Evolutionary conservation across 2,888 invertebrate genomes (phyloP).

Genomic region (Holacanthella duospinosa): DNA sequence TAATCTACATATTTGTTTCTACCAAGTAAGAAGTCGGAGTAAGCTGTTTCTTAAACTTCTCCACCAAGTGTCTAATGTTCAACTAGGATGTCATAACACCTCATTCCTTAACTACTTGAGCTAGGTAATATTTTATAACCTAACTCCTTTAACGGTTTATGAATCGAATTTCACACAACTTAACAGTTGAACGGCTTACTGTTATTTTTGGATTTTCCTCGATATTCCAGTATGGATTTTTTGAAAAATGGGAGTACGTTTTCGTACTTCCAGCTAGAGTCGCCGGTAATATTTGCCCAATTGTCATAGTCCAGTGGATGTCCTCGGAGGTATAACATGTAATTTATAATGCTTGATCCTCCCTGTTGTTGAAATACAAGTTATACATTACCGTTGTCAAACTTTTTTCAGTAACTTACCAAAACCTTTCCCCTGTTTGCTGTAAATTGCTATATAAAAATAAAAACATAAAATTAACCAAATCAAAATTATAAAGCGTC

Average conservation of each 20-base stretch:
- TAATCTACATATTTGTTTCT: too few species aligned
- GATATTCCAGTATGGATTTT: neutral
- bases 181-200: too few species aligned
- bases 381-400: neutral
- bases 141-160: neutral
- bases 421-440: neutral
- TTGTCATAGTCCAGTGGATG: constrained; percentile 3
- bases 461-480: neutral
- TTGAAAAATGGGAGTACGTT: constrained; percentile 3
- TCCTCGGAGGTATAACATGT: neutral
- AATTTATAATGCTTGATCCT: neutral
- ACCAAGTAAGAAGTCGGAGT: too few species aligned
- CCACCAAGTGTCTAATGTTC: too few species aligned
- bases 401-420: constrained; percentile 2
- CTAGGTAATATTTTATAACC: too few species aligned
- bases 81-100: too few species aligned
- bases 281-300: constrained; percentile 22
- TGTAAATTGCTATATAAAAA: neutral
- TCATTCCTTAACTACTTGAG: too few species aligned
- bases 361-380: neutral
- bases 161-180: constrained; percentile 3
- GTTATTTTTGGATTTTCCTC: neutral
- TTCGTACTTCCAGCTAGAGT: constrained; percentile 5
- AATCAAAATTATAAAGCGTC: neutral
- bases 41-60: too few species aligned